Evolutionary conservation across 2,888 invertebrate species (phyloP).

Genomic region (Agrypnus murinus): DNA sequence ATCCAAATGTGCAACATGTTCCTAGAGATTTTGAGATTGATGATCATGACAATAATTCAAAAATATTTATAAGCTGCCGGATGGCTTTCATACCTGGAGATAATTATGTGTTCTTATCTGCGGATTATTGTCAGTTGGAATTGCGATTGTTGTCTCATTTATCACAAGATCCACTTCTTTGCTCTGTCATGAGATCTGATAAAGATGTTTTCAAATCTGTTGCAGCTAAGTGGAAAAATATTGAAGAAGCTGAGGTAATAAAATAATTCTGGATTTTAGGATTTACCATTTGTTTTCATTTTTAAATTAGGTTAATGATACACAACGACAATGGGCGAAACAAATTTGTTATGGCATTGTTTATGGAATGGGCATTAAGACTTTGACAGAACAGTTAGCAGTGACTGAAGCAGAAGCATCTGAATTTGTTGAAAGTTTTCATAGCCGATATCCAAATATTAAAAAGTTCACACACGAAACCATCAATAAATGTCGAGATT

Average conservation of each 20-base stretch:
- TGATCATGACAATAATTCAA: constrained; percentile 65
- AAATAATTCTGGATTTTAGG: too few relatives aligned
- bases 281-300: constrained; percentile 12
- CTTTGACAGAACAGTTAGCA: constrained; percentile 85
- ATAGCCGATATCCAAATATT: constrained; percentile 83
- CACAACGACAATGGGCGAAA: constrained; percentile 90
- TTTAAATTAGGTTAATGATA: constrained; percentile 78
- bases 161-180: constrained; percentile 83
- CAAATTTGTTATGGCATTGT: constrained; percentile 97
- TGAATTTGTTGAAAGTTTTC: constrained; percentile 87
- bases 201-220: constrained; percentile 90
- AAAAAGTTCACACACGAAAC: constrained; percentile 76
- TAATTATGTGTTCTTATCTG: constrained; percentile 84
- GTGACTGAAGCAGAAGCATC: constrained; percentile 87
- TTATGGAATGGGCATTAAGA: constrained; percentile 94
- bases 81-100: constrained; percentile 79
- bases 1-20: constrained; percentile 94
- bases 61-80: constrained; percentile 76
- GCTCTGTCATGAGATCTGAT: constrained; percentile 77
- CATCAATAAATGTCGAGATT: constrained; percentile 76
- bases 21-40: constrained; percentile 86
- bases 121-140: constrained; percentile 98
- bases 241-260: constrained; percentile 76
- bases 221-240: constrained; percentile 88
- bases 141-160: constrained; percentile 94